Evolutionary conservation across 1,140 invertebrate genomes (phyloP).

Genomic region (Rhagoletis pomonella): DNA sequence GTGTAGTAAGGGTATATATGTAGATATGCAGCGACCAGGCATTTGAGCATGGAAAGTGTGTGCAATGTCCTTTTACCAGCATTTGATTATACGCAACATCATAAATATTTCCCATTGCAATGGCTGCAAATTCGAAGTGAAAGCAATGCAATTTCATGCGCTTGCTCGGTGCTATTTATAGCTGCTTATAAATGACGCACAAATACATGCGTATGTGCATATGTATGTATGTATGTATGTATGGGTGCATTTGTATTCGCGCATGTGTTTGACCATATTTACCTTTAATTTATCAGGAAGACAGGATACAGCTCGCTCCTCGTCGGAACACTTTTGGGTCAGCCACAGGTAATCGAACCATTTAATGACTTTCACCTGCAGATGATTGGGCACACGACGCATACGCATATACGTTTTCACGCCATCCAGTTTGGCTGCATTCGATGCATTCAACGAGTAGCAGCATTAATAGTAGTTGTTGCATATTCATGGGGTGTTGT

Average conservation of each 20-base stretch:
- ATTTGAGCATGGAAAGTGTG: background rate
- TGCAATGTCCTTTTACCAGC: background rate
- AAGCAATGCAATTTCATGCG: background rate
- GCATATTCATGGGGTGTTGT: background rate
- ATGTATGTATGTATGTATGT: background rate
- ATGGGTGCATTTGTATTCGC: background rate
- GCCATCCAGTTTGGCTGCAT: slow-evolving; percentile 96
- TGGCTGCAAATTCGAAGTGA: background rate
- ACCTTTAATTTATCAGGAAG: slow-evolving; percentile 96
- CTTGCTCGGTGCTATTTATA: background rate
- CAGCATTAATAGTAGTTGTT: background rate
- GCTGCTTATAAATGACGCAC: background rate
- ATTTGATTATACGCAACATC: background rate
- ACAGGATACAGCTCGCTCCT: slow-evolving; percentile 95
- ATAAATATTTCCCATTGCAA: slow-evolving; percentile 7
- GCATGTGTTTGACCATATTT: slow-evolving; percentile 59
- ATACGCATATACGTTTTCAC: slow-evolving; percentile 99
- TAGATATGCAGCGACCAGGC: background rate
- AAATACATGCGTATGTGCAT: no score
- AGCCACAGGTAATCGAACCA: slow-evolving; percentile 99
- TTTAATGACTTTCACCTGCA: slow-evolving; percentile 98
- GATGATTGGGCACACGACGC: slow-evolving; percentile 93
- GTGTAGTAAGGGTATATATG: background rate
- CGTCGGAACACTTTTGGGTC: slow-evolving; percentile 98
- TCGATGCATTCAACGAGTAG: background rate